A percentile compares a stretch with the other conserved stretches of the same genome.
These are phyloP conservation scores for Poeciliopsis paucimaculata DNA, from an alignment of 2,797 vertebrate genomes.

Conservation along the genomic window DNA sequence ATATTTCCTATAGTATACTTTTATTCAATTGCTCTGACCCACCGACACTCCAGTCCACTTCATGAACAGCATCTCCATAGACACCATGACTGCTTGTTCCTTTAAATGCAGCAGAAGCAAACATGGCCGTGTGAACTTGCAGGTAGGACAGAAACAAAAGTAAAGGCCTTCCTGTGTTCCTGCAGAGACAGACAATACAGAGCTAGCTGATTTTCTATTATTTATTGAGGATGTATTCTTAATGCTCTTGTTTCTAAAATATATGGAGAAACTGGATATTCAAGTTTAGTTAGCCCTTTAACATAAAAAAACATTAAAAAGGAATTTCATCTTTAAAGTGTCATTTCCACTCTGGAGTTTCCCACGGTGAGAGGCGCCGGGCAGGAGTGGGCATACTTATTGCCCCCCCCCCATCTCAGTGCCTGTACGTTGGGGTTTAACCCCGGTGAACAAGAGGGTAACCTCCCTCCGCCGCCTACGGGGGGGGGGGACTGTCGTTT, in stretches of 20 bases:
- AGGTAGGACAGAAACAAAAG: constrained; percentile 88
- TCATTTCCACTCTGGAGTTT: background rate
- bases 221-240: background rate
- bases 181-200: constrained; percentile 48
- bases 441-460: no score
- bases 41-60: constrained; percentile 95
- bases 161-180: constrained; percentile 80
- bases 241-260: background rate
- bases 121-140: constrained; percentile 91
- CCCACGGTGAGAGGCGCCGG: no score
- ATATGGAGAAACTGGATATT: background rate
- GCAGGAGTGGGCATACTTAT: no score
- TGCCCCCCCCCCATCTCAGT: no score
- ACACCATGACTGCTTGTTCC: constrained; percentile 86
- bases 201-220: background rate
- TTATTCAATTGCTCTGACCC: constrained; percentile 19
- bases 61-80: constrained; percentile 89
- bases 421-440: no score
- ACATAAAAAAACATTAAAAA: background rate
- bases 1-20: background rate
- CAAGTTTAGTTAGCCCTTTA: background rate
- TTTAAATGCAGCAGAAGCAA: constrained; percentile 79
- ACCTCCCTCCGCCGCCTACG: no score
- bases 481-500: no score
- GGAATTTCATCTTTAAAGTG: background rate